Base-by-base conservation (phyloP, 2,888 invertebrate species). In the Pollenia angustigena region DNA sequence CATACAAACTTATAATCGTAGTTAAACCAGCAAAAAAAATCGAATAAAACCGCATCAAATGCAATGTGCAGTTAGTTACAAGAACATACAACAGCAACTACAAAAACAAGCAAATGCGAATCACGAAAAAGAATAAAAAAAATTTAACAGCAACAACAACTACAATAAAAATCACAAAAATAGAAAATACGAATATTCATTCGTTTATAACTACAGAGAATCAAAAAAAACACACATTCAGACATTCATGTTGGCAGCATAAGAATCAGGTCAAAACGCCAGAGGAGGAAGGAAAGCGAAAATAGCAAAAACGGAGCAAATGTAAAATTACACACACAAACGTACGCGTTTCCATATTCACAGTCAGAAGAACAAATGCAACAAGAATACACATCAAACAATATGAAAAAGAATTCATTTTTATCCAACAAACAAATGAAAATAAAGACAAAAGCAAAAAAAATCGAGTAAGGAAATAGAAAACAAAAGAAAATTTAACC, bases 201-300 rank as follows among this genome's bases (percentile, higher is more conserved):
- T 44, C 18, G 58, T n/a, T 32, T 32, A 32, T 32, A 32, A 32
- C 32, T 6, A 32, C 32, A 32, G 32, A 32, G 32, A 32, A 32
- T 32, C 32, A 32, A 32, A 32, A 32, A 32, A 32, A 32, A 58
- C 18, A 42, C 6, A 12, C 32, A n/a, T 10, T 44, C 16, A 23
- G 42, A 32, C 68, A 75, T 66, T 74, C 18, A 44, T 6, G 40
- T 80, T 32, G 71, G n/a, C 60, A 66, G 32, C 40, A 69, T 71
- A 71, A 76, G 86, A 83, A 83, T 83, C 82, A 83, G 86, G 82
- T 86, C 86, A 86, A 86, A 86, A 83, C 71, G 76, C 75, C 69
- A 82, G 80, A 76, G 86, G 66, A 76, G 66, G 52, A 83, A 83
- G 50, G 71, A 82, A 85, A 80, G 69, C 42, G 58, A 79, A 64